phyloP scores from a whole-genome alignment of 2,888 invertebrate genomes.

The Amorpha juglandis region DNA sequence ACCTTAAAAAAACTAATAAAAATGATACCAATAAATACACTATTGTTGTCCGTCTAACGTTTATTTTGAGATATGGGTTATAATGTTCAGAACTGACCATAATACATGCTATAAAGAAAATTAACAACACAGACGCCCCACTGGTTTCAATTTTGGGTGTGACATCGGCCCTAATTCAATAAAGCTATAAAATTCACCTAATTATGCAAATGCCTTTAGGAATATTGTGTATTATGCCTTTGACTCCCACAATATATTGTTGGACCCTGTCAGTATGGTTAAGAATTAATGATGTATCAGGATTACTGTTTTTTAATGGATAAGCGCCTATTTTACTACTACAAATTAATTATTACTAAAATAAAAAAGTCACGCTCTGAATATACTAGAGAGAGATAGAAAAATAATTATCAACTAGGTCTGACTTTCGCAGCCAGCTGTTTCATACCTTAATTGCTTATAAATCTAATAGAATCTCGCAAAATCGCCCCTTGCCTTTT shows the following conservation, averaged over 20 bases:
- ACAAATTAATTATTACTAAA: no score
- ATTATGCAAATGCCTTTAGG: conserved; percentile 82
- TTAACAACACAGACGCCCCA: conserved; percentile 82
- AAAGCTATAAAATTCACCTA: conserved; percentile 85
- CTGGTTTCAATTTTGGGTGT: conserved; percentile 83
- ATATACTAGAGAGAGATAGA: no score
- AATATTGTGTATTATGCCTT: conserved; percentile 76
- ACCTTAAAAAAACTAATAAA: conserved; percentile 42
- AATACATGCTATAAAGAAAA: conserved; percentile 84
- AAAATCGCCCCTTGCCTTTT: no score
- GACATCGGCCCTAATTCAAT: conserved; percentile 84
- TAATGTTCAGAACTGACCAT: conserved; percentile 79
- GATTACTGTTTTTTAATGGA: conserved; percentile 53
- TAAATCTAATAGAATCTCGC: no score
- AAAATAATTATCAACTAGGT: no score
- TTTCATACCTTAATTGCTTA: no score
- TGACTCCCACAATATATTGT: conserved; percentile 72
- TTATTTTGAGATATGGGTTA: conserved; percentile 77
- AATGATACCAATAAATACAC: conserved; percentile 70
- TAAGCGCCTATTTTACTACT: no score
- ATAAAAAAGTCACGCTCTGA: no score
- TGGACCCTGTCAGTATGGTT: conserved; percentile 53
- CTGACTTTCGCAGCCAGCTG: no score
- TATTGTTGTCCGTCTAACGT: conserved; percentile 77
- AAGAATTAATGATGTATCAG: conserved; percentile 58